A percentile compares a stretch with the other conserved stretches of the same genome.
Evolutionary conservation across 2,797 vertebrate species (phyloP).

Genomic region (Alauda arvensis): DNA sequence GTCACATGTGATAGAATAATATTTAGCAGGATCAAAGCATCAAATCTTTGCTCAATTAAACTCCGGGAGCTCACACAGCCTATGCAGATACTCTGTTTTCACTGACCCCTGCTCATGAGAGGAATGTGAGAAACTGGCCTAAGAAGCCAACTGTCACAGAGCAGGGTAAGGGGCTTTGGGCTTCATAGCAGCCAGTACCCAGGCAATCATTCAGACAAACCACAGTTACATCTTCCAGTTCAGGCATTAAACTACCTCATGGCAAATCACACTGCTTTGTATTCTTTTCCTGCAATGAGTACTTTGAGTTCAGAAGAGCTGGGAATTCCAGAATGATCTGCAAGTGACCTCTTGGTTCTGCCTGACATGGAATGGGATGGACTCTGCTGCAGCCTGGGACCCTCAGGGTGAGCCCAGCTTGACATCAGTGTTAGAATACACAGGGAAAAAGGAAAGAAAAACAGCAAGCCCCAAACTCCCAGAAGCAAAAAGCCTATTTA

Average conservation of each 20-base stretch:
- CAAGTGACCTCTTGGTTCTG: neutral
- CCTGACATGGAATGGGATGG: neutral
- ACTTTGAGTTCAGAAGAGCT: neutral
- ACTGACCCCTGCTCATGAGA: neutral
- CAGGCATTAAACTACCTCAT: neutral
- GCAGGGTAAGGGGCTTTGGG: neutral
- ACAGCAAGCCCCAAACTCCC: neutral
- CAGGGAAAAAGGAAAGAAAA: neutral
- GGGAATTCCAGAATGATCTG: neutral
- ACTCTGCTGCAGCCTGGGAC: neutral
- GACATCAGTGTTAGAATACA: neutral
- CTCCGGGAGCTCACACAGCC: neutral
- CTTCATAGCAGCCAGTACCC: neutral
- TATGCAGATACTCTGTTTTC: neutral
- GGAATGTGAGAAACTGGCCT: neutral
- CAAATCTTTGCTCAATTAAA: neutral
- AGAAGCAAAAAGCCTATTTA: neutral
- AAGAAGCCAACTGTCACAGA: neutral
- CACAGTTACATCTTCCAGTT: neutral
- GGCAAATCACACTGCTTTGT: neutral
- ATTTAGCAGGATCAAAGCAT: neutral
- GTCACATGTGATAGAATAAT: neutral
- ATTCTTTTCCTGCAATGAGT: neutral
- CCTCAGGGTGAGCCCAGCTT: neutral
- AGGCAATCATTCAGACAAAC: neutral